A percentile compares a stretch with the other conserved stretches of the same genome.
These are phyloP conservation scores for Latrodectus hesperus DNA, from an alignment of 2,888 invertebrate genomes.

Conservation along the genomic window DNA sequence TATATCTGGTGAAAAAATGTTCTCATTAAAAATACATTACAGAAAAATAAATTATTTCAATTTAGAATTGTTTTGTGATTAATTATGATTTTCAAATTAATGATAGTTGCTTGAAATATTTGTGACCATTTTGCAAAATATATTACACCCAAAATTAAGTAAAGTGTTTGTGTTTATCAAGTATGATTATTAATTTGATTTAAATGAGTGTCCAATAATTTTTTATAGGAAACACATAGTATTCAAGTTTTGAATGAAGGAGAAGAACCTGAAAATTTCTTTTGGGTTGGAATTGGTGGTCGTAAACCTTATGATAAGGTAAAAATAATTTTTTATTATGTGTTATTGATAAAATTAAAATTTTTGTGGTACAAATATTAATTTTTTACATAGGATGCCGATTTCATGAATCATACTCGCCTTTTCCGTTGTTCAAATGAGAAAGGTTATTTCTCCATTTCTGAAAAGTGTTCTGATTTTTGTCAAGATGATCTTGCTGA, in stretches of 20 bases:
- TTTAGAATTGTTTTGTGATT: too few relatives aligned
- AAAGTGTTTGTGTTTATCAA: too few relatives aligned
- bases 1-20: too few relatives aligned
- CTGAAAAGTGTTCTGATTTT: constrained; percentile 98
- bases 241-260: constrained; percentile 89
- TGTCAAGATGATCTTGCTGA: constrained; percentile 99
- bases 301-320: constrained; percentile 88
- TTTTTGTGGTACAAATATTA: background rate
- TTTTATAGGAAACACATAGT: constrained; percentile 74
- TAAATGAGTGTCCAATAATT: background rate
- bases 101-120: too few relatives aligned
- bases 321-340: background rate
- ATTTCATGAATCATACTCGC: constrained; percentile 93
- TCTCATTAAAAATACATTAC: too few relatives aligned
- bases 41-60: too few relatives aligned
- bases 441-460: constrained; percentile 98
- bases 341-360: background rate
- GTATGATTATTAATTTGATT: background rate
- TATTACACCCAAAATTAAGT: too few relatives aligned
- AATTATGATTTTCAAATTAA: too few relatives aligned
- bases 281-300: constrained; percentile 97
- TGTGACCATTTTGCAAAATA: too few relatives aligned
- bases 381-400: constrained; percentile 80
- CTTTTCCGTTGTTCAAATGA: constrained; percentile 99
- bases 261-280: constrained; percentile 98